phyloP scores from a whole-genome alignment of 2,113 vertebrate genomes.

The Ciconia stormi region DNA sequence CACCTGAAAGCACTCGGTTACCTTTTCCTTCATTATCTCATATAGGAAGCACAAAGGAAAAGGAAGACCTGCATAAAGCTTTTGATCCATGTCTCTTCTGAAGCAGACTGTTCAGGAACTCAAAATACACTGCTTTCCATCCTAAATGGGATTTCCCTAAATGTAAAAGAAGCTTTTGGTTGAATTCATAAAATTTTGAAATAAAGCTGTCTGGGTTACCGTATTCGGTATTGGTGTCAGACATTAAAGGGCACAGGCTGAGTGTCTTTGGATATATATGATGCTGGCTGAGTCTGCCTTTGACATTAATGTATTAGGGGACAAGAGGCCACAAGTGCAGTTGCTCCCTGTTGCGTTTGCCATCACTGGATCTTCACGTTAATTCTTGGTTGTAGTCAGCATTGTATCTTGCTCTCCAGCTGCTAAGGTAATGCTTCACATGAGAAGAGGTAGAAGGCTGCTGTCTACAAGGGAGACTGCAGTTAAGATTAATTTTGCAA shows the following conservation, averaged over 20 bases:
- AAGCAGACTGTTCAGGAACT: background rate
- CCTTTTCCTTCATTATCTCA: background rate
- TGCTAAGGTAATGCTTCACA: background rate
- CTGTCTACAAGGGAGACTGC: background rate
- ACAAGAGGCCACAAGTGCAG: background rate
- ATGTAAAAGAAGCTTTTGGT: background rate
- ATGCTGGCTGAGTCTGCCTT: background rate
- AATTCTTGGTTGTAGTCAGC: background rate
- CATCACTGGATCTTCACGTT: background rate
- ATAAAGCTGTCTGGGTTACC: background rate
- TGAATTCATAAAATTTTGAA: background rate
- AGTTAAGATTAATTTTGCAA: background rate
- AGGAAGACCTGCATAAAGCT: background rate
- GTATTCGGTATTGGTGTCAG: background rate
- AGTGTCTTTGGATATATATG: background rate
- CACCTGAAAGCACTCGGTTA: background rate
- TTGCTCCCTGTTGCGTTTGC: background rate
- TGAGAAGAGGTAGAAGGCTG: background rate
- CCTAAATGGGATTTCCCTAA: background rate
- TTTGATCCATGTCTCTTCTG: background rate
- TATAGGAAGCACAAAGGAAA: background rate
- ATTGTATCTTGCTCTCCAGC: background rate
- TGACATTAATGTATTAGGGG: background rate
- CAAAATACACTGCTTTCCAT: background rate
- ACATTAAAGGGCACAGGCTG: background rate